These are phyloP conservation scores for Cochlearius cochlearius DNA, from an alignment of 2,113 vertebrate species.

Conservation along the genomic window DNA sequence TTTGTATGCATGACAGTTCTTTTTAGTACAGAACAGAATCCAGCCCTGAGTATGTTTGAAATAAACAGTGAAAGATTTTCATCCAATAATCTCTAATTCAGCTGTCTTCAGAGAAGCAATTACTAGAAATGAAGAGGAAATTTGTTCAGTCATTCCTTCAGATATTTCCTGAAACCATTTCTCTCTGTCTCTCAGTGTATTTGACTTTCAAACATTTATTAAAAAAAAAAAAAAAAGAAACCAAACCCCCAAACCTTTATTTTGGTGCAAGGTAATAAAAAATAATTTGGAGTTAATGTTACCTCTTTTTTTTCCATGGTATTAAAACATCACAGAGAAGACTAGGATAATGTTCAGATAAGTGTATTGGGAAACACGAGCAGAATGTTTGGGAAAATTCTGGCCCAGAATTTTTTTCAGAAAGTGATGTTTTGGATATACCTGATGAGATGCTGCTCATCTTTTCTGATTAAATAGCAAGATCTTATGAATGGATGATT, in stretches of 20 bases:
- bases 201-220: background rate
- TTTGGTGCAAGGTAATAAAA: background rate
- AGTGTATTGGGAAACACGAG: background rate
- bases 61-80: background rate
- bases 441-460: background rate
- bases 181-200: background rate
- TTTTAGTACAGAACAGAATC: background rate
- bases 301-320: background rate
- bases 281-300: background rate
- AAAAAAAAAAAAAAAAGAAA: background rate
- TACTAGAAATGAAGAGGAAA: constrained; percentile 30
- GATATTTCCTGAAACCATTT: background rate
- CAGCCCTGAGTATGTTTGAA: background rate
- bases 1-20: background rate
- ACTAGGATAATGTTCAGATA: background rate
- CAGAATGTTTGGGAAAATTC: background rate
- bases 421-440: background rate
- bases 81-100: background rate
- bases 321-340: background rate
- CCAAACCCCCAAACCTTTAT: background rate
- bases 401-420: background rate
- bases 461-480: background rate
- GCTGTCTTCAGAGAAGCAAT: background rate
- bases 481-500: background rate
- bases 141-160: background rate